phyloP scores from a whole-genome alignment of 2,113 vertebrate species.

The Dinomys branickii region DNA sequence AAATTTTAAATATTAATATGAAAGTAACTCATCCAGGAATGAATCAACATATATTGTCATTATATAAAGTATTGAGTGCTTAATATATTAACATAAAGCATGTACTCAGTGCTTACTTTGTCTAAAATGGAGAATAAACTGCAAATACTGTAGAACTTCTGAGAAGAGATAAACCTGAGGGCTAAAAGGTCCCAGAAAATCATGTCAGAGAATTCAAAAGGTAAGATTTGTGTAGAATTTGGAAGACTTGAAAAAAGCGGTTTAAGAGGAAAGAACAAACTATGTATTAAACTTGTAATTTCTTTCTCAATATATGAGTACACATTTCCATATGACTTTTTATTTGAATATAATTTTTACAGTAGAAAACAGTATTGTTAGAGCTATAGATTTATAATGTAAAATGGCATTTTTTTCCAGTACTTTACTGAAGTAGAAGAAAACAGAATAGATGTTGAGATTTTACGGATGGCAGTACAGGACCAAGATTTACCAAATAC shows the following conservation, averaged over 20 bases:
- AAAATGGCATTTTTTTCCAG: conserved; percentile 77
- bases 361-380: background rate
- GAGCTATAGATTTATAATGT: background rate
- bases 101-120: background rate
- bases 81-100: background rate
- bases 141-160: background rate
- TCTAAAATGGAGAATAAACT: background rate
- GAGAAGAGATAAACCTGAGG: conserved; percentile 1
- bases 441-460: conserved; percentile 87
- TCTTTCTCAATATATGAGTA: background rate
- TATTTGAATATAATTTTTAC: background rate
- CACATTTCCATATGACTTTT: background rate
- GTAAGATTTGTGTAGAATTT: conserved; percentile 23
- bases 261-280: background rate
- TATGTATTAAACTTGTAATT: background rate
- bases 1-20: background rate
- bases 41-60: background rate
- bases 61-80: background rate
- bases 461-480: conserved; percentile 87
- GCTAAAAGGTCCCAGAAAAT: background rate
- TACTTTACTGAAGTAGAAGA: conserved; percentile 87
- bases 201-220: background rate
- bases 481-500: conserved; percentile 90
- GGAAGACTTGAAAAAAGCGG: background rate
- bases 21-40: background rate